These are phyloP conservation scores for Botia almorhae DNA, from an alignment of 2,797 vertebrate species.

Conservation along the genomic window DNA sequence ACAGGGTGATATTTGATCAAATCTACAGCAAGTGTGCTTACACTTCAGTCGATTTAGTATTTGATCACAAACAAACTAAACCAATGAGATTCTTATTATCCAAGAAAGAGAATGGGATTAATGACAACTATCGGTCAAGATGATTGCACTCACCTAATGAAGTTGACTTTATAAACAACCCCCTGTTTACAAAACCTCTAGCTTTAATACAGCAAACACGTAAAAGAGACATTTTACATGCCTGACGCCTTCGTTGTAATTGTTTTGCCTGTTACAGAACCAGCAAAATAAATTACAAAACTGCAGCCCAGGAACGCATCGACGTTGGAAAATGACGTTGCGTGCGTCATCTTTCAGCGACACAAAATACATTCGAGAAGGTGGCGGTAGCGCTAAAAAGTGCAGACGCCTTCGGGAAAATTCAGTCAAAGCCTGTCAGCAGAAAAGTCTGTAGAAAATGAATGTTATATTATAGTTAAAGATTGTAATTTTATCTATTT, in stretches of 20 bases:
- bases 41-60: not conserved
- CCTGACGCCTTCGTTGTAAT: not conserved
- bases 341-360: constrained; percentile 59
- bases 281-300: constrained; percentile 40
- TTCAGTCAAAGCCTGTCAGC: too few relatives aligned
- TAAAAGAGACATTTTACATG: constrained; percentile 63
- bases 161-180: constrained; percentile 42
- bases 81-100: not conserved
- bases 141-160: constrained; percentile 61
- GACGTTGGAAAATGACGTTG: constrained; percentile 51
- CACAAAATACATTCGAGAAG: constrained; percentile 22
- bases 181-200: constrained; percentile 31
- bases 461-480: too few relatives aligned
- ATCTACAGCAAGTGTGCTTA: not conserved
- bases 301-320: constrained; percentile 36
- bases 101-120: too few relatives aligned
- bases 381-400: constrained; percentile 1
- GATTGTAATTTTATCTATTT: too few relatives aligned
- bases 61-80: not conserved
- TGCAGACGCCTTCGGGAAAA: not conserved
- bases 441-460: too few relatives aligned
- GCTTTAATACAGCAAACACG: constrained; percentile 34
- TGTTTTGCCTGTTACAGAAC: too few relatives aligned
- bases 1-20: not conserved
- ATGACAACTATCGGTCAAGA: not conserved